Percentiles rank a stretch among this genome's conserved stretches.
Conservation (phyloP, 64 coral and sea anemone species). For the Trachythela sp. region DNA sequence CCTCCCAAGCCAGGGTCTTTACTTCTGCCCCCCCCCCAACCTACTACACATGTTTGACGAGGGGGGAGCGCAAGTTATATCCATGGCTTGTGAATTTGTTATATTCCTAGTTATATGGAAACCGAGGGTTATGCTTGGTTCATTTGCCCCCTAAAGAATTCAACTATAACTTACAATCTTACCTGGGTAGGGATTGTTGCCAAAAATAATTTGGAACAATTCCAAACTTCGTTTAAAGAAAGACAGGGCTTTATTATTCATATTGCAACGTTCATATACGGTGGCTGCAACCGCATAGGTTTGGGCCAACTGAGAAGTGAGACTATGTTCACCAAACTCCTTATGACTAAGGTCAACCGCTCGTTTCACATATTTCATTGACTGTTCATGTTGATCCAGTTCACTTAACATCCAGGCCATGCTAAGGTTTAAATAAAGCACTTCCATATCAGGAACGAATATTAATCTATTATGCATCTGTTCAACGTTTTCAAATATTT, state of each 20-base stretch:
- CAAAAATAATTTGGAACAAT: not conserved
- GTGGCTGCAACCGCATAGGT: not conserved
- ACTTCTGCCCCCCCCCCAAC: no score
- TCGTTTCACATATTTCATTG: not conserved
- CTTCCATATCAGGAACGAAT: not conserved
- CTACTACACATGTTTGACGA: no score
- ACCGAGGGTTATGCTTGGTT: no score
- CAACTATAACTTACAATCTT: not conserved
- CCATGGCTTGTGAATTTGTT: no score
- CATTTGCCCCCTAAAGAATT: not conserved
- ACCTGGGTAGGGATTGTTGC: not conserved
- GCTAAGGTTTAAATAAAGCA: not conserved
- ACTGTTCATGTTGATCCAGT: not conserved
- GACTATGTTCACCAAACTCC: not conserved
- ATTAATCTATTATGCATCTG: not conserved
- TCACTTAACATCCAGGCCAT: not conserved
- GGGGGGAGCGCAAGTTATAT: no score
- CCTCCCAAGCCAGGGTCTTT: no score
- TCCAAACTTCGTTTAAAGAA: not conserved
- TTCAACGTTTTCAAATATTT: not conserved
- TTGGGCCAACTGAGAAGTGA: not conserved
- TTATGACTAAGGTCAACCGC: not conserved
- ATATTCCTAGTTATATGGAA: no score
- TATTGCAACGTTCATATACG: slow-evolving; percentile 5
- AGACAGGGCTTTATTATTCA: not conserved